These are phyloP conservation scores for Clepsis dumicolana DNA, from an alignment of 2,888 invertebrate species.

Conservation along the genomic window DNA sequence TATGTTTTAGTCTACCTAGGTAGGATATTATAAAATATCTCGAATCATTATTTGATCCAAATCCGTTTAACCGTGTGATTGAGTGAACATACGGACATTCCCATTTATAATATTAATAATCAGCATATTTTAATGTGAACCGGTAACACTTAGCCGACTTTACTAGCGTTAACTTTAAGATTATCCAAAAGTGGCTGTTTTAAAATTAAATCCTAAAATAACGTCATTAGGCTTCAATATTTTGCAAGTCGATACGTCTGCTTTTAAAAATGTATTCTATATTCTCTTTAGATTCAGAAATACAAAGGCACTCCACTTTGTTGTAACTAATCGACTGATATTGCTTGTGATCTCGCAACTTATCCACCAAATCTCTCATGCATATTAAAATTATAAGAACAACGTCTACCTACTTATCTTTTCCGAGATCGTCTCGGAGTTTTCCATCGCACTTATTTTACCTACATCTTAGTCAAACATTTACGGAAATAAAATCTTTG, in stretches of 20 bases:
- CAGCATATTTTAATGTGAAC: no score
- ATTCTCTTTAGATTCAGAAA: not conserved
- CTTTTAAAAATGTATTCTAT: not conserved
- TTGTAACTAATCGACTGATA: not conserved
- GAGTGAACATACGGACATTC: no score
- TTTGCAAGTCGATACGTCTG: not conserved
- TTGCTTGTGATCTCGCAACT: not conserved
- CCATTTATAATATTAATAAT: no score
- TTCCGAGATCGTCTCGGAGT: not conserved
- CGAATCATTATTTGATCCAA: no score
- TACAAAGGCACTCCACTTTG: not conserved
- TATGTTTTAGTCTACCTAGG: no score
- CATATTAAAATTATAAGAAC: conserved; percentile 5
- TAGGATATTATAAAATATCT: no score
- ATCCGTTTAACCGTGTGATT: no score
- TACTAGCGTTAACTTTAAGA: not conserved
- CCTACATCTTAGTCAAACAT: no score
- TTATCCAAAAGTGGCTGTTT: not conserved
- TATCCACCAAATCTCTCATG: not conserved
- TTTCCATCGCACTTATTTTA: not conserved
- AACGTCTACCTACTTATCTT: not conserved
- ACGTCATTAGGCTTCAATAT: not conserved
- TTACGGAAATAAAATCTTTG: no score
- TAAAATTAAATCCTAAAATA: not conserved
- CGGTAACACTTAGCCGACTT: not conserved